Percentiles rank a stretch among this genome's conserved stretches.
These are phyloP conservation scores for Papilio dardanus DNA, from an alignment of 1,140 invertebrate genomes.

Conservation along the genomic window DNA sequence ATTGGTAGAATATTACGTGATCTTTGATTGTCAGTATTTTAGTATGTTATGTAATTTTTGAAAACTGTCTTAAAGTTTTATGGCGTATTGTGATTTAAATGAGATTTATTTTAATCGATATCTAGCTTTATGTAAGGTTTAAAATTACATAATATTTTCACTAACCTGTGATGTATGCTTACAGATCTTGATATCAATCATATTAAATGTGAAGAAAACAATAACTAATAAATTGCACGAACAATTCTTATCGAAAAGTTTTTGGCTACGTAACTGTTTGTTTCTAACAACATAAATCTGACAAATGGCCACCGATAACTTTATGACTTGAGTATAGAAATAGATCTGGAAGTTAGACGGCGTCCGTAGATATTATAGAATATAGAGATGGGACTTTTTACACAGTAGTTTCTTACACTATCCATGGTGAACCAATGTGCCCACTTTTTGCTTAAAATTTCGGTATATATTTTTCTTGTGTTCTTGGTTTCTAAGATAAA, in stretches of 20 bases:
- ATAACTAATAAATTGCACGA: neutral
- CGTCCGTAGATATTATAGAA: too few relatives aligned
- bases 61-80: neutral
- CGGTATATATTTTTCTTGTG: neutral
- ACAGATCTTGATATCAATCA: neutral
- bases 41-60: neutral
- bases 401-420: too few relatives aligned
- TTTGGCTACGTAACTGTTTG: neutral
- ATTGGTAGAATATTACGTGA: constrained; percentile 26
- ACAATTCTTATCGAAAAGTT: constrained; percentile 19
- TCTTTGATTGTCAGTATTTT: neutral
- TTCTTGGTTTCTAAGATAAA: neutral
- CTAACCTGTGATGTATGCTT: neutral
- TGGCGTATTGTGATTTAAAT: neutral
- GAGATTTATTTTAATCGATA: neutral
- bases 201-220: neutral
- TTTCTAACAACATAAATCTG: constrained; percentile 15
- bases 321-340: constrained; percentile 10
- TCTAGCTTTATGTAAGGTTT: neutral
- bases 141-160: neutral
- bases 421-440: too few relatives aligned
- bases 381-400: too few relatives aligned
- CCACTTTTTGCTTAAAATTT: neutral
- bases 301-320: constrained; percentile 18
- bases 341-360: neutral